A percentile compares a stretch with the other conserved stretches of the same genome.
phyloP scores from a whole-genome alignment of 1,140 invertebrate species.

The Zaprionus inermis region DNA sequence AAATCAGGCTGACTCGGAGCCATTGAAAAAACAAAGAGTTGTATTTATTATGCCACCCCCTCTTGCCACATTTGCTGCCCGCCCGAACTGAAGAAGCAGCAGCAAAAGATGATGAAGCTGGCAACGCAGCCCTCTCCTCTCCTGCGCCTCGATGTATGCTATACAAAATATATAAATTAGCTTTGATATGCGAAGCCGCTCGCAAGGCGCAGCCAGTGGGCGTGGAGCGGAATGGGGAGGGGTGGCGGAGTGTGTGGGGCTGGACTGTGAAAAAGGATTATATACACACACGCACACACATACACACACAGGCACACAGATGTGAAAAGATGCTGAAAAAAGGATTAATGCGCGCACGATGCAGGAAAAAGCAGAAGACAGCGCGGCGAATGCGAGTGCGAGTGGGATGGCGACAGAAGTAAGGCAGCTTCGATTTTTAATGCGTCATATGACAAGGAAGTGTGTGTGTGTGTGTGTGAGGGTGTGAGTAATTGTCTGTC shows the following conservation, averaged over 20 bases:
- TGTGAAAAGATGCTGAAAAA: conserved; percentile 79
- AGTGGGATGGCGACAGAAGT: not conserved
- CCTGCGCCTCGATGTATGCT: conserved; percentile 71
- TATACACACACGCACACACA: conserved; percentile 63
- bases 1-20: conserved; percentile 62
- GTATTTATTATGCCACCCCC: conserved; percentile 62
- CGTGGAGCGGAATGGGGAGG: not conserved
- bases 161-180: conserved; percentile 81
- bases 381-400: not conserved
- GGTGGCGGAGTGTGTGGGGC: not conserved
- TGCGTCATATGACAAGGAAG: conserved; percentile 68
- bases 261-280: conserved; percentile 77
- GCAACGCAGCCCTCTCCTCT: not conserved
- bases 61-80: conserved; percentile 18
- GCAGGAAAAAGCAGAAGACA: conserved; percentile 55
- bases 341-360: conserved; percentile 75
- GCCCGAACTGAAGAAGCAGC: conserved; percentile 35
- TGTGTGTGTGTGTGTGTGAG: conserved; percentile 8
- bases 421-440: conserved; percentile 70
- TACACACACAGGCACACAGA: too few relatives aligned
- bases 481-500: conserved; percentile 51
- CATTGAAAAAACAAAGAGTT: conserved; percentile 68
- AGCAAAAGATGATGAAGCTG: conserved; percentile 45
- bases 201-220: conserved; percentile 33
- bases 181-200: conserved; percentile 80